These are phyloP conservation scores for Stenodema calcarata DNA, from an alignment of 2,888 invertebrate species.

Conservation along the genomic window DNA sequence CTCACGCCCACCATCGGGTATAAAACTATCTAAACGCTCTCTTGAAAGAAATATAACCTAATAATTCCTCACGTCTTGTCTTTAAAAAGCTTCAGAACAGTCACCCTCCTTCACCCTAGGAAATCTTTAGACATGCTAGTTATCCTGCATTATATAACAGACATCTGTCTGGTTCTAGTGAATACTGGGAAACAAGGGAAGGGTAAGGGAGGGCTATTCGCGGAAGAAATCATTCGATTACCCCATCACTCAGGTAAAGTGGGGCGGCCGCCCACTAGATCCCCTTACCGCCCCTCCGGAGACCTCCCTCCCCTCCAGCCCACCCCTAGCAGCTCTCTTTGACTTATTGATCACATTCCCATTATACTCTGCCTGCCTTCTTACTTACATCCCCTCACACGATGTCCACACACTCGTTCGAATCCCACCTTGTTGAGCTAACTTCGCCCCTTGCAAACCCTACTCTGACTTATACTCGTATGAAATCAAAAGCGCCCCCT, in stretches of 20 bases:
- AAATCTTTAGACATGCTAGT: too few species aligned
- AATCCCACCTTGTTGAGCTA: not conserved
- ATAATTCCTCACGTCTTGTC: too few species aligned
- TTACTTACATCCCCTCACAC: slow-evolving; percentile 10
- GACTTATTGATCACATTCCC: slow-evolving; percentile 40
- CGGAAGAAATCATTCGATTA: not conserved
- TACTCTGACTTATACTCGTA: not conserved
- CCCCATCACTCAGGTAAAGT: not conserved
- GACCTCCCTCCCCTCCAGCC: not conserved
- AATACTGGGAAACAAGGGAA: too few species aligned
- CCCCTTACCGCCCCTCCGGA: not conserved
- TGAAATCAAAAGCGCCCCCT: too few species aligned
- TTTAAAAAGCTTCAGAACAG: too few species aligned
- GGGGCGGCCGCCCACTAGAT: not conserved
- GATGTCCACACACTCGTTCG: not conserved
- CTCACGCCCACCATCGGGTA: too few species aligned
- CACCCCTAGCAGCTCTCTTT: not conserved
- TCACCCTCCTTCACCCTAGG: too few species aligned
- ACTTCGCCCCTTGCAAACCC: not conserved
- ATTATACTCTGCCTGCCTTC: slow-evolving; percentile 23
- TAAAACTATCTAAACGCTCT: too few species aligned
- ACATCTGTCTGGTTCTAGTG: too few species aligned
- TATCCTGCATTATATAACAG: too few species aligned
- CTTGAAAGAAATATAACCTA: too few species aligned
- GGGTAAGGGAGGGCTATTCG: not conserved